Evolutionary conservation across 2,797 vertebrate genomes (phyloP).

Genomic region (Pygocentrus nattereri): DNA sequence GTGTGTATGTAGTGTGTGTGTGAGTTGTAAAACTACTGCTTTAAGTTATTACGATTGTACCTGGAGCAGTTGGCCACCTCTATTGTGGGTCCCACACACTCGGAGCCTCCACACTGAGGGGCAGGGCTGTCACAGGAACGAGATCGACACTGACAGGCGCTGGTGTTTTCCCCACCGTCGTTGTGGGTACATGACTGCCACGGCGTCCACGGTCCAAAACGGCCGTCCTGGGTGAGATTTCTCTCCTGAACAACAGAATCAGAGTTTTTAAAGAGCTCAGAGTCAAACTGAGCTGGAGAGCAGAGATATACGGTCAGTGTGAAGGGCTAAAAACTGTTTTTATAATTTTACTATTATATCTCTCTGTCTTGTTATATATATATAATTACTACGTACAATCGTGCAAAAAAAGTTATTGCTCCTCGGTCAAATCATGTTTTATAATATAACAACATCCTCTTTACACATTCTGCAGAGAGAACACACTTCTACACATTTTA

Average conservation of each 20-base stretch:
- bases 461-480: too few species aligned
- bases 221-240: conserved; percentile 92
- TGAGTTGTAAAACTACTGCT: too few species aligned
- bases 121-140: conserved; percentile 86
- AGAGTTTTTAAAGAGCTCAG: not conserved
- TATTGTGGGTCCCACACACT: conserved; percentile 86
- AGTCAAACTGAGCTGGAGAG: not conserved
- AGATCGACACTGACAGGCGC: conserved; percentile 87
- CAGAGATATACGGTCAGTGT: not conserved
- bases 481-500: too few species aligned
- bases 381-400: too few species aligned
- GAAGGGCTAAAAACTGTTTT: too few species aligned
- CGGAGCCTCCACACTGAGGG: conserved; percentile 87
- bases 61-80: conserved; percentile 76
- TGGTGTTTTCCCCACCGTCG: conserved; percentile 82
- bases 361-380: too few species aligned
- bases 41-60: conserved; percentile 7
- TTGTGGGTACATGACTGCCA: conserved; percentile 89
- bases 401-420: too few species aligned
- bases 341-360: too few species aligned
- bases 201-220: conserved; percentile 85
- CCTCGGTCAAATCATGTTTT: too few species aligned
- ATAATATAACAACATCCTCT: too few species aligned
- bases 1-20: too few species aligned
- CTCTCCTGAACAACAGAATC: conserved; percentile 75